phyloP scores from a whole-genome alignment of 2,113 vertebrate genomes.

The Chionis minor region DNA sequence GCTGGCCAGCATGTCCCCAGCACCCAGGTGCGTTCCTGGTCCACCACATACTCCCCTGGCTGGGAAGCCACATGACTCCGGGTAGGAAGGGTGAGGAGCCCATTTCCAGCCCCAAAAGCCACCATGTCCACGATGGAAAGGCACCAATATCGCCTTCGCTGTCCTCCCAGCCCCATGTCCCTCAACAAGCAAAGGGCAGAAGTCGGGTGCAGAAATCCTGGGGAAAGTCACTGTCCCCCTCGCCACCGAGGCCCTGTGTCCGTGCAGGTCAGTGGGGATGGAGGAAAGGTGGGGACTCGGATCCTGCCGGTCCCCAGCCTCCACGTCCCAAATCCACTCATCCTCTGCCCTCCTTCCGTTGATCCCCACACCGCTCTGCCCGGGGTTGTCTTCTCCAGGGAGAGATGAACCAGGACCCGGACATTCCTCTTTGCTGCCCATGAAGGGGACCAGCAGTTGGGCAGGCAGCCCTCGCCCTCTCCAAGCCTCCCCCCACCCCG shows the following conservation, averaged over 20 bases:
- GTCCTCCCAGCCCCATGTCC: background rate
- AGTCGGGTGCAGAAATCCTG: background rate
- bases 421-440: background rate
- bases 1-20: background rate
- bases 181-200: background rate
- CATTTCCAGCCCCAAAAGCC: background rate
- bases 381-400: background rate
- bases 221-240: background rate
- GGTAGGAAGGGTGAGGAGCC: background rate
- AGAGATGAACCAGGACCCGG: background rate
- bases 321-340: background rate
- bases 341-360: background rate
- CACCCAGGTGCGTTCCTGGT: background rate
- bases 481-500: background rate
- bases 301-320: too few species aligned
- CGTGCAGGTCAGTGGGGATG: background rate
- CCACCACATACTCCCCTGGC: background rate
- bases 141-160: background rate
- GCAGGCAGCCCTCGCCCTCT: fast-evolving
- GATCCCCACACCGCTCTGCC: background rate
- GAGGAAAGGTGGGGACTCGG: background rate
- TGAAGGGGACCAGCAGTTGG: background rate
- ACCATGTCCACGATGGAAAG: background rate
- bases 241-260: background rate
- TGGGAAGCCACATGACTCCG: background rate